Evolutionary conservation across 2,888 invertebrate species (phyloP).

Genomic region (Dorcus parallelipipedus): DNA sequence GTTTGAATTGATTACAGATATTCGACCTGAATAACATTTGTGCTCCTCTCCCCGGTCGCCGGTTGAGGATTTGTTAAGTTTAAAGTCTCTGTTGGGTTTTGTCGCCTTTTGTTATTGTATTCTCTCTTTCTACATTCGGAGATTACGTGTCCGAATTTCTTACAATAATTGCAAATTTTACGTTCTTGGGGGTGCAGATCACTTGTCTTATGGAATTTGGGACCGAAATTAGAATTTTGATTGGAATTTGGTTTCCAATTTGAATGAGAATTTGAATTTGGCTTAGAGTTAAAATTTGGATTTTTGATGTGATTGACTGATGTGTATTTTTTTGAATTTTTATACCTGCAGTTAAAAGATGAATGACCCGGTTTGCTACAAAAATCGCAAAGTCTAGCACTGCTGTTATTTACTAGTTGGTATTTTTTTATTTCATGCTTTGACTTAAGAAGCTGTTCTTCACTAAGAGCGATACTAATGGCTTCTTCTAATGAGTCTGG

Average conservation of each 20-base stretch:
- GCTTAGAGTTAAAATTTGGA: no score
- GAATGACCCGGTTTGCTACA: no score
- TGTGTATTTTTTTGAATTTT: neutral
- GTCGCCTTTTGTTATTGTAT: constrained; percentile 23
- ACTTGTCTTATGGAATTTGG: no score
- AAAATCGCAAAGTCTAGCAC: constrained; percentile 3
- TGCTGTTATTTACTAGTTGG: constrained; percentile 2
- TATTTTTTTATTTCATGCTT: constrained; percentile 3
- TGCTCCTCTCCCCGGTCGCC: constrained; percentile 4
- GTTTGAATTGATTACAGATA: constrained; percentile 8
- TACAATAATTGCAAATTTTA: constrained; percentile 20
- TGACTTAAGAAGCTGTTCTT: constrained; percentile 22
- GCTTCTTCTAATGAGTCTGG: constrained; percentile 31
- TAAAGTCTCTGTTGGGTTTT: neutral
- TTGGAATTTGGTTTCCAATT: no score
- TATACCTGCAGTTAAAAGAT: constrained; percentile 5
- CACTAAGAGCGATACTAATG: constrained; percentile 29
- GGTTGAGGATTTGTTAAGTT: constrained; percentile 3
- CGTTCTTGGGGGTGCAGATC: no score
- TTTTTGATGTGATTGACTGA: no score
- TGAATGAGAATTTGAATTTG: no score
- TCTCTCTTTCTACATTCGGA: constrained; percentile 20
- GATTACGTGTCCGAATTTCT: constrained; percentile 19
- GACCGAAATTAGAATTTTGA: no score
- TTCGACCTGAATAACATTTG: constrained; percentile 11